Conservation (phyloP, 2,113 vertebrate genomes). For the Paramisgurnus dabryanus region DNA sequence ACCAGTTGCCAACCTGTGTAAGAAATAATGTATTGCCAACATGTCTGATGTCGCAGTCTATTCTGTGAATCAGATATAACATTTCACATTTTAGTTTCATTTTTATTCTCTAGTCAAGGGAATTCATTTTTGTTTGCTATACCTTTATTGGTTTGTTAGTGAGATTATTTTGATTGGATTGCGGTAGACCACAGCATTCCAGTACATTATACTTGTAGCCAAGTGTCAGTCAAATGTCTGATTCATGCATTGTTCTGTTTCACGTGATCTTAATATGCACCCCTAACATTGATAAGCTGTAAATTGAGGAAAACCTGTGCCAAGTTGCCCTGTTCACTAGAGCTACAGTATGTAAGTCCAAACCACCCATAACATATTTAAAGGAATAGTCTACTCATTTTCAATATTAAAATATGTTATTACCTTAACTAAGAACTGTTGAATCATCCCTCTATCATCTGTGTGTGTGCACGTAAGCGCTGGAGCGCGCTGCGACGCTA, state of each 20-base stretch:
- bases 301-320: too few relatives aligned
- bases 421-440: too few relatives aligned
- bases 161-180: conserved; percentile 70
- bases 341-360: background rate
- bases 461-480: too few relatives aligned
- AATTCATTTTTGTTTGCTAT: conserved; percentile 48
- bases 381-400: too few relatives aligned
- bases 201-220: conserved; percentile 67
- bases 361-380: conserved; percentile 1
- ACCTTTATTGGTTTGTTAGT: conserved; percentile 64
- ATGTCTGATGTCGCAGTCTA: conserved; percentile 63
- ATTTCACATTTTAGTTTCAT: background rate
- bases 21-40: conserved; percentile 82
- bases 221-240: conserved; percentile 53
- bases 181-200: conserved; percentile 75
- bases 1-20: conserved; percentile 87
- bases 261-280: conserved; percentile 4
- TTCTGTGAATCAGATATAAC: background rate
- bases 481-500: too few relatives aligned
- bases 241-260: conserved; percentile 1
- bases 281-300: background rate
- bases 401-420: too few relatives aligned
- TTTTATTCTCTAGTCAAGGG: conserved; percentile 58
- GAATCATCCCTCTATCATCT: too few relatives aligned
- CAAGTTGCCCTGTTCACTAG: too few relatives aligned